A percentile compares a stretch with the other conserved stretches of the same genome.
These are phyloP conservation scores for Rhodinocichla rosea DNA, from an alignment of 2,113 vertebrate species.

Conservation along the genomic window DNA sequence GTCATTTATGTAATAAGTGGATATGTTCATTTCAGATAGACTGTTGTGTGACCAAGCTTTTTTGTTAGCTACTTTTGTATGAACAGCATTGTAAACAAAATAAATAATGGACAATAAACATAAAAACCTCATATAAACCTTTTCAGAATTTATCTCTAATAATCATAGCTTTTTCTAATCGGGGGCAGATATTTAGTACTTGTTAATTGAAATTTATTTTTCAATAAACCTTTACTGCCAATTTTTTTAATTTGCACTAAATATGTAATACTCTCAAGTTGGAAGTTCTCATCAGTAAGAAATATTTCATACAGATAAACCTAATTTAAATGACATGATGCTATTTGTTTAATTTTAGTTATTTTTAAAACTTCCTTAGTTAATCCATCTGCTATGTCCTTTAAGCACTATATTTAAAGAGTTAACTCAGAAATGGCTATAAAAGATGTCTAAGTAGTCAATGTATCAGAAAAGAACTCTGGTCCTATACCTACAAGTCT, in stretches of 20 bases:
- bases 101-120: background rate
- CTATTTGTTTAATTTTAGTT: background rate
- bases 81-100: background rate
- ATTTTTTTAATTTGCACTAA: background rate
- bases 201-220: slow-evolving; percentile 24
- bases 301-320: background rate
- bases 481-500: background rate
- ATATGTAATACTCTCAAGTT: background rate
- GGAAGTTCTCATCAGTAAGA: background rate
- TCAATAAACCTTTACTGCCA: background rate
- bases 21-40: background rate
- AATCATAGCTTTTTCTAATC: background rate
- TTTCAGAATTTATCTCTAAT: background rate
- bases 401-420: background rate
- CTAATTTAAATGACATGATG: background rate
- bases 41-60: background rate
- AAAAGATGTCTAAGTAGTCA: background rate
- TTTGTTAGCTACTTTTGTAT: background rate
- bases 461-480: background rate
- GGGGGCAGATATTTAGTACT: background rate
- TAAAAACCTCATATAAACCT: background rate
- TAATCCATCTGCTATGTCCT: background rate
- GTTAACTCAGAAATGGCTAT: background rate
- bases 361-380: background rate
- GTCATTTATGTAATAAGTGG: background rate